Conservation (phyloP, 35 echinoderm and acorn worm genomes). For the Apostichopus japonicus region DNA sequence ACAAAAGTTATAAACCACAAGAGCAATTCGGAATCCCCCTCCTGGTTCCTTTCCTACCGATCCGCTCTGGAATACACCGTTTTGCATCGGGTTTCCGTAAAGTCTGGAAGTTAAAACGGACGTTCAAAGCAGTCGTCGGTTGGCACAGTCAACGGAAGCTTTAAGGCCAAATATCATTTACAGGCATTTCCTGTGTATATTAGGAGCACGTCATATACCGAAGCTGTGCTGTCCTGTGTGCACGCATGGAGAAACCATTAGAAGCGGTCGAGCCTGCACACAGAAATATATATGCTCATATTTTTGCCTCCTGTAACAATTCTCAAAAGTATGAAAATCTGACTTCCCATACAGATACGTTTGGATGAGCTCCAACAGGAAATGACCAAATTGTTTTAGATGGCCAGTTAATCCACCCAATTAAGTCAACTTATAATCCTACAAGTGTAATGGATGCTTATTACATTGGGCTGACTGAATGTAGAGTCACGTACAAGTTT, state of each 20-base stretch:
- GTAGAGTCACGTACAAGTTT: too few species aligned
- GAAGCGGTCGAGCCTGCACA: background rate
- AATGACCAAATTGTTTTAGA: background rate
- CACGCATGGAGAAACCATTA: background rate
- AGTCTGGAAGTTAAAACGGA: background rate
- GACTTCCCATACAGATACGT: background rate
- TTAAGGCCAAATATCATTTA: background rate
- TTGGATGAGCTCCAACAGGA: background rate
- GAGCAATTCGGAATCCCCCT: background rate
- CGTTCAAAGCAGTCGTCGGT: background rate
- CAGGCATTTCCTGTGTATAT: background rate
- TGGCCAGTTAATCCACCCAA: too few species aligned
- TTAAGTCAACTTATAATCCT: too few species aligned
- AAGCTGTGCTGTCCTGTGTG: background rate
- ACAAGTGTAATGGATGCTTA: too few species aligned
- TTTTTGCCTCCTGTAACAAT: background rate
- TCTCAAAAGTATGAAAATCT: background rate
- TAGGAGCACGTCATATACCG: background rate
- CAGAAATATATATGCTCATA: too few species aligned
- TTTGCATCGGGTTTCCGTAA: background rate
- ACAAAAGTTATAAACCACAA: background rate
- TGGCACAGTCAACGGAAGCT: background rate
- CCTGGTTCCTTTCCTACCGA: background rate
- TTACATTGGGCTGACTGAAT: too few species aligned
- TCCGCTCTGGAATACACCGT: background rate